Evolutionary conservation across 2,797 vertebrate genomes (phyloP).

Genomic region (Orestias chungarensis): DNA sequence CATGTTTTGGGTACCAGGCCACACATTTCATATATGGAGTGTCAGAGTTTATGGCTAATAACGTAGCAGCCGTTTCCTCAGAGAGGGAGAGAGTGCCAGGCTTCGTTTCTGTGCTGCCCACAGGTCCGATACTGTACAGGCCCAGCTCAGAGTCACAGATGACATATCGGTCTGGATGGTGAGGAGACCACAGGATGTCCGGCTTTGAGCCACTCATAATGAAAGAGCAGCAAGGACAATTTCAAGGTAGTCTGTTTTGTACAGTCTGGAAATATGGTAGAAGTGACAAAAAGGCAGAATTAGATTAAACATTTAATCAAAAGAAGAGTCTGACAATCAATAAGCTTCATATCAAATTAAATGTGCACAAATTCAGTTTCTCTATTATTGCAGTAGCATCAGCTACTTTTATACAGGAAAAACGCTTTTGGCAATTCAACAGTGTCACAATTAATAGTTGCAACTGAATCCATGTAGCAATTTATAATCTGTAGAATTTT

Average conservation of each 20-base stretch:
- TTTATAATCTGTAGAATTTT: too few species aligned
- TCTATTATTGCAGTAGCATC: too few species aligned
- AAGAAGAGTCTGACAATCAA: background rate
- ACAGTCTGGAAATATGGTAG: constrained; percentile 22
- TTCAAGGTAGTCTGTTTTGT: constrained; percentile 31
- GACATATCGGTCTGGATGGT: constrained; percentile 95
- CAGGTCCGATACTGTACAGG: constrained; percentile 92
- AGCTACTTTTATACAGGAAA: too few species aligned
- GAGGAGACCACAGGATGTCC: constrained; percentile 97
- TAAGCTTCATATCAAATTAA: too few species aligned
- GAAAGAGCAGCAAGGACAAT: constrained; percentile 35
- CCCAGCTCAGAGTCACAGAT: constrained; percentile 96
- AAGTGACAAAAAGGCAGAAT: background rate
- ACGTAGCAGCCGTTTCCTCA: constrained; percentile 90
- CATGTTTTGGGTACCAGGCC: constrained; percentile 96
- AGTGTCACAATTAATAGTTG: too few species aligned
- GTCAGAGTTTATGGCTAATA: constrained; percentile 96
- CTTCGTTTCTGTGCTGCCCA: constrained; percentile 85
- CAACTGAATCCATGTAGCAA: too few species aligned
- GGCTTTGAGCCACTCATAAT: constrained; percentile 96
- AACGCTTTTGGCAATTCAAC: too few species aligned
- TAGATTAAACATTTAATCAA: background rate
- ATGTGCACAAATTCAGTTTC: too few species aligned
- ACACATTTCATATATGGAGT: constrained; percentile 99
- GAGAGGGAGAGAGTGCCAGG: constrained; percentile 89